Base-by-base conservation (phyloP, 2,888 invertebrate species). In the Alviniconcha strummeri region DNA sequence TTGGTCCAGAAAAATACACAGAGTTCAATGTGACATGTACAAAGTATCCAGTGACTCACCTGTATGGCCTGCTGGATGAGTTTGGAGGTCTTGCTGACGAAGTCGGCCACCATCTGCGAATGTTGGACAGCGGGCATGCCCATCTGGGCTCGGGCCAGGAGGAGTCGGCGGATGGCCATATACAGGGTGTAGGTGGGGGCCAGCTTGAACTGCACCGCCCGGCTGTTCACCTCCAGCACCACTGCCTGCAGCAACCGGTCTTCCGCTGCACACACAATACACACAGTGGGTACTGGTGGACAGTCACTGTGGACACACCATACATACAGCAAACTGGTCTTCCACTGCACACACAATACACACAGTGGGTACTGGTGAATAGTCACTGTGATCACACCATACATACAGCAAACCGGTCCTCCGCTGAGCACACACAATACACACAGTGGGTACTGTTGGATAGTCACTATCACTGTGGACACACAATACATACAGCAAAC, bases 171-270 rank as follows among this genome's bases (percentile, higher is more conserved):
- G 86, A 98, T 97, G 89, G 98, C 97, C 92, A 99, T 95, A 94
- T 99, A 99, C 55, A 99, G 95, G 4, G 98, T 97, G 94, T 99
- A 99, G 56, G 99, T 98, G 0, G 99, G 99, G 0, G 99, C 97
- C 86, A 99, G 95, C 93, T 98, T 98, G 95, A 99, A 99, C 89
- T 97, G 97, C 67, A 93, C 91, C 19, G 88, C 90, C 4, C 90
- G 89, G 15, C 89, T 91, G 85, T 92, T 98, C 88, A 98, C 95
- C 88, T 98, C 96, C 67, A 97, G 96, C 92, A 98, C 96, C 87
- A 98, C 96, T 74, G 97, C 96, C 85, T 96, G 96, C 81, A 99
- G 95, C 94, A 99, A 98, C 89, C 97, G 96, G 92, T 98, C 97
- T 94, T 99, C 99, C 54, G 97, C 93, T 93, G 88, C n/a, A 60